A percentile compares a stretch with the other conserved stretches of the same genome.
Conservation (phyloP, 2,797 vertebrate genomes). For the Schizopygopsis pylzovi region DNA sequence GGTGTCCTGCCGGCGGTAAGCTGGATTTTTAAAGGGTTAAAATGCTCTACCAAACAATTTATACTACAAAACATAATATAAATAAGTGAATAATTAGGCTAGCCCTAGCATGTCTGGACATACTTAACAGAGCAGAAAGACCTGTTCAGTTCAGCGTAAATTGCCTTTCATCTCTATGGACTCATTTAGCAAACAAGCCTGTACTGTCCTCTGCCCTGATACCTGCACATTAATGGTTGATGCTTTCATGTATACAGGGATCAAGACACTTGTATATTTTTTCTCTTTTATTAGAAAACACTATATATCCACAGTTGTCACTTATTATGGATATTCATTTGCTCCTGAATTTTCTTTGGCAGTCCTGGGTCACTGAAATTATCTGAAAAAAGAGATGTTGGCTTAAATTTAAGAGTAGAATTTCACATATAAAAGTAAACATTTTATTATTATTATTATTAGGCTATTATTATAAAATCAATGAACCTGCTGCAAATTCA, state of each 20-base stretch:
- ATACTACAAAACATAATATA: not conserved
- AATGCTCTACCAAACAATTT: not conserved
- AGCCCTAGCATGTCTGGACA: not conserved
- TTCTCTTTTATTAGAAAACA: constrained; percentile 9
- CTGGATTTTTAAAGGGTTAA: not conserved
- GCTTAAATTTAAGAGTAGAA: not conserved
- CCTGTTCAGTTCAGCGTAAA: not conserved
- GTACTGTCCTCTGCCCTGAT: constrained; percentile 30
- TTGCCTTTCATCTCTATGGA: constrained; percentile 28
- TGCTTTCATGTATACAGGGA: constrained; percentile 3
- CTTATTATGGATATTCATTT: constrained; percentile 57
- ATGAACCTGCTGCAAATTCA: constrained; percentile 77
- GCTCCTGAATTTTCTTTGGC: constrained; percentile 53
- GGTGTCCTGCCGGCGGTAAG: too few species aligned
- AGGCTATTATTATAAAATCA: not conserved
- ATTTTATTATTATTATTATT: not conserved
- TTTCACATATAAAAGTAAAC: not conserved
- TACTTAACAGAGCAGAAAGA: constrained; percentile 9
- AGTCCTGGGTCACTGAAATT: constrained; percentile 76
- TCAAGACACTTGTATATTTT: constrained; percentile 30
- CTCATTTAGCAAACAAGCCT: constrained; percentile 48
- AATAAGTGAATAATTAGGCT: not conserved
- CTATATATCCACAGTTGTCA: not conserved
- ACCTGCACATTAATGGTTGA: constrained; percentile 39
- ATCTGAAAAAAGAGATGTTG: constrained; percentile 64